Conservation (phyloP, 2,888 invertebrate genomes). For the Parnassius apollo region DNA sequence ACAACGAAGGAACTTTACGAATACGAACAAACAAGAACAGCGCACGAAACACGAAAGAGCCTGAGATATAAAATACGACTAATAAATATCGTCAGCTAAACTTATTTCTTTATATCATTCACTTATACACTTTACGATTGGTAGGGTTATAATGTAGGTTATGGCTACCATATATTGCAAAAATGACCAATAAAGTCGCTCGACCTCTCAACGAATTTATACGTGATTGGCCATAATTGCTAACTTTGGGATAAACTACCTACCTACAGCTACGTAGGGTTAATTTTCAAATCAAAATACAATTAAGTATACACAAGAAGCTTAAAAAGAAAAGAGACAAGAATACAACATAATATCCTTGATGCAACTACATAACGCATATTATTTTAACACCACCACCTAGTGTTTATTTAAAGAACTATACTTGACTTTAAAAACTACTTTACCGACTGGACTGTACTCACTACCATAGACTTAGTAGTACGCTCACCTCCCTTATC, state of each 20-base stretch:
- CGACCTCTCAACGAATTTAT: slow-evolving; percentile 34
- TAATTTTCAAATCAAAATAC: slow-evolving; percentile 29
- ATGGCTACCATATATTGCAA: slow-evolving; percentile 37
- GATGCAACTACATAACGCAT: too few species aligned
- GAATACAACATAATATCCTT: slow-evolving; percentile 12
- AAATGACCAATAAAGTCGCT: slow-evolving; percentile 42
- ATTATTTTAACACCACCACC: slow-evolving; percentile 16
- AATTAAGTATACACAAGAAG: slow-evolving; percentile 5
- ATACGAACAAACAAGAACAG: slow-evolving; percentile 44
- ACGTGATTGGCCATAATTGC: slow-evolving; percentile 42
- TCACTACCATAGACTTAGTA: too few species aligned
- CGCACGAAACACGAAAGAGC: slow-evolving; percentile 65
- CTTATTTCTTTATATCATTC: slow-evolving; percentile 39
- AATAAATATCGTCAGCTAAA: slow-evolving; percentile 39
- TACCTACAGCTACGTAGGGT: slow-evolving; percentile 24
- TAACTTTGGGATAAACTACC: slow-evolving; percentile 32
- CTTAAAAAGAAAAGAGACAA: slow-evolving; percentile 26
- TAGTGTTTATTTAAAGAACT: slow-evolving; percentile 25
- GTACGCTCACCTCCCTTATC: too few species aligned
- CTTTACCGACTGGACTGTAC: slow-evolving; percentile 30
- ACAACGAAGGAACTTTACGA: slow-evolving; percentile 46
- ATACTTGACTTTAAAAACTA: slow-evolving; percentile 31
- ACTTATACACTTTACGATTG: slow-evolving; percentile 38
- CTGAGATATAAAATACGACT: slow-evolving; percentile 45
- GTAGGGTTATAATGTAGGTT: slow-evolving; percentile 42